A percentile compares a stretch with the other conserved stretches of the same genome.
Conservation (phyloP, 2,888 invertebrate species). For the Scaeva pyrastri region DNA sequence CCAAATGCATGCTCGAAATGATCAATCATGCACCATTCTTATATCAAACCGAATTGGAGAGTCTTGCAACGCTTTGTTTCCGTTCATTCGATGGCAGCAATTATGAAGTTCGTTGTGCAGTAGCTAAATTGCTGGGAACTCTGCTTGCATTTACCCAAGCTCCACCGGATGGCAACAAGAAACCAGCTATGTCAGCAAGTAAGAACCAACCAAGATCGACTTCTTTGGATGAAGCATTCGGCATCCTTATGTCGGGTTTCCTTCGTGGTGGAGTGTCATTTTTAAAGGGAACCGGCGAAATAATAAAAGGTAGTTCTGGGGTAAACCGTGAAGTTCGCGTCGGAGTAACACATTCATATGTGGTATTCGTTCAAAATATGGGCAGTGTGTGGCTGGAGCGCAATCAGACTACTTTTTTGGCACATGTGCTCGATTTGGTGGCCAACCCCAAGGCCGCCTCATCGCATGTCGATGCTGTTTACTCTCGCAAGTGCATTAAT, state of each 20-base stretch:
- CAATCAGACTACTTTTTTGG: slow-evolving; percentile 93
- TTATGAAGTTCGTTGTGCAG: slow-evolving; percentile 95
- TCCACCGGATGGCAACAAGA: slow-evolving; percentile 85
- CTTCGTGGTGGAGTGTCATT: slow-evolving; percentile 97
- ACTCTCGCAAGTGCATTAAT: slow-evolving; percentile 98
- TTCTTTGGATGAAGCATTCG: slow-evolving; percentile 95
- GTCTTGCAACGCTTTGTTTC: slow-evolving; percentile 95
- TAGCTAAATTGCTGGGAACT: slow-evolving; percentile 95
- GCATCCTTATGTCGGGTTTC: slow-evolving; percentile 96
- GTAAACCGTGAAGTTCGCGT: slow-evolving; percentile 98
- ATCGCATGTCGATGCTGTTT: slow-evolving; percentile 98
- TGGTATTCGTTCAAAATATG: slow-evolving; percentile 96
- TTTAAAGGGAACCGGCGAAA: slow-evolving; percentile 96
- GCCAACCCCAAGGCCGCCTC: slow-evolving; percentile 98
- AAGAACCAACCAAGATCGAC: slow-evolving; percentile 84
- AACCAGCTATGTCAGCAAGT: slow-evolving; percentile 79
- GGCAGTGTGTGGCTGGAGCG: slow-evolving; percentile 98
- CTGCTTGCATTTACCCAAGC: slow-evolving; percentile 88
- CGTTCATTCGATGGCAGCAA: slow-evolving; percentile 96
- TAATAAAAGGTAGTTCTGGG: slow-evolving; percentile 96
- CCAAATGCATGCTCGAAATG: slow-evolving; percentile 95
- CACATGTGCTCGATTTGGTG: slow-evolving; percentile 95
- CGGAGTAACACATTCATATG: slow-evolving; percentile 98
- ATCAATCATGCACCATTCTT: slow-evolving; percentile 93
- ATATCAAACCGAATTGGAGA: slow-evolving; percentile 95